phyloP scores from a whole-genome alignment of 2,113 vertebrate species.

The Micromys minutus region DNA sequence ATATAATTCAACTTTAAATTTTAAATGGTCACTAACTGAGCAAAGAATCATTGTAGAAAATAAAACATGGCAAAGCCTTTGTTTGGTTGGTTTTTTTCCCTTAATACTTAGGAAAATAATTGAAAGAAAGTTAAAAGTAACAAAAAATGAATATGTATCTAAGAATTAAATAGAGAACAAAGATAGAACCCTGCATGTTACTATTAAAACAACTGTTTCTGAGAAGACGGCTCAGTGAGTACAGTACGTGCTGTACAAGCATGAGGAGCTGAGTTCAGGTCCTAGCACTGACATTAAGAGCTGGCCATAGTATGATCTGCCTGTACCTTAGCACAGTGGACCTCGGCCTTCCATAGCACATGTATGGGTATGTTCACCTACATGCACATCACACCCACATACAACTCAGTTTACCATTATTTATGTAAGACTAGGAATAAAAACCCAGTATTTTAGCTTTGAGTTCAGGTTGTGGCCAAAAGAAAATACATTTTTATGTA shows the following conservation, averaged over 20 bases:
- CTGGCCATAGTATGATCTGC: background rate
- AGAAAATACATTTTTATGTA: slow-evolving; percentile 3
- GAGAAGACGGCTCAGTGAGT: too few relatives aligned
- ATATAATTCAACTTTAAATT: slow-evolving; percentile 37
- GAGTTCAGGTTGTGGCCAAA: slow-evolving; percentile 28
- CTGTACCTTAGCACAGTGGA: background rate
- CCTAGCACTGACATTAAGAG: background rate
- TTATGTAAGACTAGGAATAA: slow-evolving; percentile 32
- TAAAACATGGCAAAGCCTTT: slow-evolving; percentile 31
- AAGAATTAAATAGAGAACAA: slow-evolving; percentile 54
- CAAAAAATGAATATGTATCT: slow-evolving; percentile 15
- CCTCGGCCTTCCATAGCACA: background rate
- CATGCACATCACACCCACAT: background rate
- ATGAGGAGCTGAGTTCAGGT: background rate
- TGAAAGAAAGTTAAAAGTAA: slow-evolving; percentile 42
- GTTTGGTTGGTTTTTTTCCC: background rate
- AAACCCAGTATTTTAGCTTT: background rate
- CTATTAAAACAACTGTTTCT: background rate
- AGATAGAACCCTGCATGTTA: background rate
- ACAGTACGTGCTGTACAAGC: background rate
- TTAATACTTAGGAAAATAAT: slow-evolving; percentile 49
- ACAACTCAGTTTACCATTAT: background rate
- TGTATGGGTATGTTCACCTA: background rate
- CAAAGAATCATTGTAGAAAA: slow-evolving; percentile 50
- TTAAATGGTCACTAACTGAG: slow-evolving; percentile 8